Percentiles rank a stretch among this genome's conserved stretches.
These are phyloP conservation scores for Heliconius ethilla DNA, from an alignment of 2,888 invertebrate species.

Conservation along the genomic window DNA sequence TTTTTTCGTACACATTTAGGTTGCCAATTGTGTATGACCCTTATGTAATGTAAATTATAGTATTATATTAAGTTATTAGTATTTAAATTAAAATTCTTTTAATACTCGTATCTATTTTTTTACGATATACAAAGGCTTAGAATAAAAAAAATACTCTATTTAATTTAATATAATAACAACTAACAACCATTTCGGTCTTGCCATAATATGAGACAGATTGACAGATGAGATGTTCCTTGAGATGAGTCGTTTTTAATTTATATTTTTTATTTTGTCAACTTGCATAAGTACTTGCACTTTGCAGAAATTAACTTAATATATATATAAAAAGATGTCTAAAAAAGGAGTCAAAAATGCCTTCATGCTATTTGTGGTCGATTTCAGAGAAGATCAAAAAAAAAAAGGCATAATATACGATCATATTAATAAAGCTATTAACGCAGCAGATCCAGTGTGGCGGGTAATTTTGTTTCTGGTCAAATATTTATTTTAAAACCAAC, in stretches of 20 bases:
- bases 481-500: background rate
- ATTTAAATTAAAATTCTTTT: background rate
- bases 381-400: slow-evolving; percentile 61
- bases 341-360: slow-evolving; percentile 12
- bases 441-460: slow-evolving; percentile 68
- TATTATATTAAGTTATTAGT: background rate
- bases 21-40: too few species aligned
- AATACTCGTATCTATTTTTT: background rate
- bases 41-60: too few species aligned
- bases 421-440: slow-evolving; percentile 61
- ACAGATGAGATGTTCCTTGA: background rate
- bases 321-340: background rate
- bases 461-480: slow-evolving; percentile 51
- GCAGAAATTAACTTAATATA: background rate
- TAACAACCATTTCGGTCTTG: background rate
- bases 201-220: background rate
- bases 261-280: background rate
- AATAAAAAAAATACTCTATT: background rate
- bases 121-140: background rate
- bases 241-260: background rate
- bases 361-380: slow-evolving; percentile 63
- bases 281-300: background rate
- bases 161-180: background rate
- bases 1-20: too few species aligned
- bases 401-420: slow-evolving; percentile 61